Percentiles rank a stretch among this genome's conserved stretches.
Evolutionary conservation across 2,797 vertebrate species (phyloP).

Genomic region (Xiphophorus birchmanni): DNA sequence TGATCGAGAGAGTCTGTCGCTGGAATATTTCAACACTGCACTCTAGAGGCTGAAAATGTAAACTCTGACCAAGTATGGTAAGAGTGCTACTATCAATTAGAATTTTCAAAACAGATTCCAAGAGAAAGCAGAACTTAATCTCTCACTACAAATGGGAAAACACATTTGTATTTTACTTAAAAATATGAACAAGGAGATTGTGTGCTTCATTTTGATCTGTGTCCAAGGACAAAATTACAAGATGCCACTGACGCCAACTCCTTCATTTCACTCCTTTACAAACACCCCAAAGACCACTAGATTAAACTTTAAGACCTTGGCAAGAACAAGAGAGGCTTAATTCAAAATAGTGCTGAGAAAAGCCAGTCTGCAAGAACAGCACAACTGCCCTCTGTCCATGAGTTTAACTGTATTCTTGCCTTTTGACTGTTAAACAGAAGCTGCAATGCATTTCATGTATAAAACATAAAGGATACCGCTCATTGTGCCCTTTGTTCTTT

Average conservation of each 20-base stretch:
- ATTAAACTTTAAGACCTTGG: slow-evolving; percentile 43
- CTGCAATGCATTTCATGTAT: slow-evolving; percentile 10
- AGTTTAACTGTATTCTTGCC: background rate
- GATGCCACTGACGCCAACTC: slow-evolving; percentile 8
- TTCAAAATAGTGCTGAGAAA: slow-evolving; percentile 42
- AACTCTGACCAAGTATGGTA: background rate
- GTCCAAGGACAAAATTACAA: slow-evolving; percentile 21
- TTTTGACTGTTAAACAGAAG: slow-evolving; percentile 4
- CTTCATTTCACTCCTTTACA: background rate
- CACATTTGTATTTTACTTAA: background rate
- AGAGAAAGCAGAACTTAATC: background rate
- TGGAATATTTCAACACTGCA: slow-evolving; percentile 59
- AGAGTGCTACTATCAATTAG: background rate
- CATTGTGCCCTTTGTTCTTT: slow-evolving; percentile 3
- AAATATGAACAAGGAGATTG: background rate
- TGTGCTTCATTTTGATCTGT: background rate
- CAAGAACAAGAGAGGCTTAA: background rate
- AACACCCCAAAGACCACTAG: background rate
- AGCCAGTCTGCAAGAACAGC: slow-evolving; percentile 23
- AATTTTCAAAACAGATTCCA: background rate
- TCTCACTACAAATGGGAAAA: background rate
- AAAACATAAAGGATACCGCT: background rate
- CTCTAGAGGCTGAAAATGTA: slow-evolving; percentile 42
- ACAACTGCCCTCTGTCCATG: slow-evolving; percentile 29
- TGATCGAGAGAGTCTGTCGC: background rate